These are phyloP conservation scores for Microtus montanus DNA, from an alignment of 2,113 vertebrate species.

Conservation along the genomic window DNA sequence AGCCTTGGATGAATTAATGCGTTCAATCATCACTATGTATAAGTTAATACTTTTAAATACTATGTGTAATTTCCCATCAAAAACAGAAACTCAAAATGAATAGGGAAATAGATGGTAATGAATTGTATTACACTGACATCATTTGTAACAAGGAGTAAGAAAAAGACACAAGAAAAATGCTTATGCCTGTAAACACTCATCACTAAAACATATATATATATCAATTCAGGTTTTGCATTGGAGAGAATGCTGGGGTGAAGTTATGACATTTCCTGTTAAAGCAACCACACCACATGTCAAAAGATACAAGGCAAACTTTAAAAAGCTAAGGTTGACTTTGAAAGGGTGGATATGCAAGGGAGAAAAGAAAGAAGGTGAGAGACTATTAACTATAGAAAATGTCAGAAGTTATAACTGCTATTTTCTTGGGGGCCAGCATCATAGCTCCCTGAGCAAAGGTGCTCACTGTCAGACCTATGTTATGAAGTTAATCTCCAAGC, in stretches of 20 bases:
- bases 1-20: not conserved
- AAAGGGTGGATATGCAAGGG: not conserved
- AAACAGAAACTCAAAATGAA: not conserved
- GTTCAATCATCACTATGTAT: not conserved
- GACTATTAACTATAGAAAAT: not conserved
- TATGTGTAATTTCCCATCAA: not conserved
- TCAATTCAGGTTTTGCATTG: not conserved
- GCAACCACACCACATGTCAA: not conserved
- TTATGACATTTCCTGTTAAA: not conserved
- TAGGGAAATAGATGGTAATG: not conserved
- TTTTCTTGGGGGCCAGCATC: too few species aligned
- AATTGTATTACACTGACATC: not conserved
- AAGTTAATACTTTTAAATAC: conserved; percentile 27
- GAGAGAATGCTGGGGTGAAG: not conserved
- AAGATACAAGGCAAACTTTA: not conserved
- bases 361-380: not conserved
- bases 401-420: not conserved
- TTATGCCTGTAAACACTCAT: not conserved
- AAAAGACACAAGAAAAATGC: conserved; percentile 24
- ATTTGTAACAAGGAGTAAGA: not conserved
- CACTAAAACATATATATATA: not conserved
- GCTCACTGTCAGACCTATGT: not conserved
- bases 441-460: not conserved
- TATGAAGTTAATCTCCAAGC: not conserved
- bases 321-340: not conserved